phyloP scores from a whole-genome alignment of 2,888 invertebrate genomes.

The Hyposoter dolosus region DNA sequence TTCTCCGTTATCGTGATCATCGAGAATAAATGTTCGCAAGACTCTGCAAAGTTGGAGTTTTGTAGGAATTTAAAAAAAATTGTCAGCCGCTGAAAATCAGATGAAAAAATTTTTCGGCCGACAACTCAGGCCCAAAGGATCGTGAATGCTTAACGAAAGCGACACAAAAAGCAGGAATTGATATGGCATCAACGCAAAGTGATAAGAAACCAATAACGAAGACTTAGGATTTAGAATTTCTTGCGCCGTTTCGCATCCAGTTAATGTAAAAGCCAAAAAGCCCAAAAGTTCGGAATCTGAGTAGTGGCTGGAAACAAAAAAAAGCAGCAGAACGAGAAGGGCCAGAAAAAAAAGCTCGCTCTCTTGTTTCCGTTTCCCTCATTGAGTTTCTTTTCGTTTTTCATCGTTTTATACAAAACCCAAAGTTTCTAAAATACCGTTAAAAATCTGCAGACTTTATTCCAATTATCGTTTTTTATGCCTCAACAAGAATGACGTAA shows the following conservation, averaged over 20 bases:
- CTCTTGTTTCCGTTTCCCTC: background rate
- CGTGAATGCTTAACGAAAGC: background rate
- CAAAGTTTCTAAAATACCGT: background rate
- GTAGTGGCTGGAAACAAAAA: background rate
- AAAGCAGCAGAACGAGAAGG: background rate
- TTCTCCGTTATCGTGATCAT: too few relatives aligned
- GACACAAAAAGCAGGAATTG: conserved; percentile 6
- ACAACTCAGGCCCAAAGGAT: background rate
- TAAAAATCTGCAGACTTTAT: background rate
- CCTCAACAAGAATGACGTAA: background rate
- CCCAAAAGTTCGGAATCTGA: background rate
- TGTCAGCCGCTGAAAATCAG: background rate
- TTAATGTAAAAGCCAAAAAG: background rate
- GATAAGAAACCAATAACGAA: background rate
- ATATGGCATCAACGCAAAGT: background rate
- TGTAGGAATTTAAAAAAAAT: background rate
- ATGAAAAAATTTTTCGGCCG: background rate
- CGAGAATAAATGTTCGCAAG: too few relatives aligned
- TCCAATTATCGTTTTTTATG: background rate
- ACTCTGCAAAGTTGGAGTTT: background rate
- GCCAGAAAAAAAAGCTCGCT: background rate
- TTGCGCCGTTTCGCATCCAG: background rate
- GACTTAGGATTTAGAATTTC: background rate
- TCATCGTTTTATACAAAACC: background rate
- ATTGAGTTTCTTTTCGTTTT: background rate